Conservation (phyloP, 2,888 invertebrate genomes). For the Byasa hedistus region DNA sequence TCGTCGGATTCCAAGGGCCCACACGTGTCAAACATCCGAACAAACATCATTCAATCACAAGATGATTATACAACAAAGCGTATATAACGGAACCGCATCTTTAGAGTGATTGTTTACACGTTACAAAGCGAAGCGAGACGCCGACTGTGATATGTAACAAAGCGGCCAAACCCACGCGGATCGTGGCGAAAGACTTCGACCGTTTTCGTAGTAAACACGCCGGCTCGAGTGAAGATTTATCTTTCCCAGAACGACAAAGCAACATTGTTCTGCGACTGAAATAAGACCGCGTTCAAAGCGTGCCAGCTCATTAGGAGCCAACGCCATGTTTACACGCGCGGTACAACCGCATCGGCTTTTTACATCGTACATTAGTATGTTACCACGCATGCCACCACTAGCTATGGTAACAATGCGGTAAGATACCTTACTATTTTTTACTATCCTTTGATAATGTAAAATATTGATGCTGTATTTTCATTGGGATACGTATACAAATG, state of each 20-base stretch:
- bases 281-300: slow-evolving; percentile 67
- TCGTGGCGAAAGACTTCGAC: slow-evolving; percentile 49
- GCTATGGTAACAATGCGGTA: too few species aligned
- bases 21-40: not conserved
- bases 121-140: slow-evolving; percentile 7
- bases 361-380: slow-evolving; percentile 7
- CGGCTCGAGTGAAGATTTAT: slow-evolving; percentile 61
- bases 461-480: not conserved
- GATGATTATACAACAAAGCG: slow-evolving; percentile 5
- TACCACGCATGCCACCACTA: slow-evolving; percentile 1
- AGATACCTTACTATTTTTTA: not conserved
- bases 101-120: slow-evolving; percentile 3
- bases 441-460: too few species aligned
- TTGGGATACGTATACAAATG: not conserved
- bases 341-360: slow-evolving; percentile 44
- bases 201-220: slow-evolving; percentile 66
- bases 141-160: slow-evolving; percentile 21
- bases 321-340: slow-evolving; percentile 45
- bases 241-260: slow-evolving; percentile 69
- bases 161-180: slow-evolving; percentile 44
- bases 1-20: not conserved
- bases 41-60: slow-evolving; percentile 6
- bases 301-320: slow-evolving; percentile 59
- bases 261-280: slow-evolving; percentile 64
- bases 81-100: slow-evolving; percentile 3